These are phyloP conservation scores for Megaptera novaeangliae DNA, from an alignment of 2,113 vertebrate genomes.

Conservation along the genomic window DNA sequence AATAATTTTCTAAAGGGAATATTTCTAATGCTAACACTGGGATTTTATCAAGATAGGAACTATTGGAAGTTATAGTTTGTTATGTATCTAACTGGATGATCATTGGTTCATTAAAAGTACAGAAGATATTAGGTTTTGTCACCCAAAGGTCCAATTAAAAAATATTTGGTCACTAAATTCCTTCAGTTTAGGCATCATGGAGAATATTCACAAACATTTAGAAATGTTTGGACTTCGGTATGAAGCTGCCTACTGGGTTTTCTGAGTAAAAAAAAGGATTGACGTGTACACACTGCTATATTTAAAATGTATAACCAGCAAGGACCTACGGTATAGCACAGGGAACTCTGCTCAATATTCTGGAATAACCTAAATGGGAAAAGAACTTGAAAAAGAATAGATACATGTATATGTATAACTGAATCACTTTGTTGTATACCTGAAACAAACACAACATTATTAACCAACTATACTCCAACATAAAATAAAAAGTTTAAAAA, in stretches of 20 bases:
- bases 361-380: neutral
- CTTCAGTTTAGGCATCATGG: neutral
- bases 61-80: neutral
- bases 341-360: neutral
- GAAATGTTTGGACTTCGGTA: neutral
- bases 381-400: neutral
- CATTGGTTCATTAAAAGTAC: neutral
- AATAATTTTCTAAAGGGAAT: neutral
- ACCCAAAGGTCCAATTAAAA: neutral
- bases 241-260: neutral
- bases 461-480: neutral
- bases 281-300: neutral
- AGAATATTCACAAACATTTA: conserved; percentile 7
- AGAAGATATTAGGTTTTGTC: neutral
- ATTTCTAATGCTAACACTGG: neutral
- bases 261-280: neutral
- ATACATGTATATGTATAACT: neutral
- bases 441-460: neutral
- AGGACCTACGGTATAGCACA: neutral
- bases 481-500: neutral
- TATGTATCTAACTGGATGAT: neutral
- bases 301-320: neutral
- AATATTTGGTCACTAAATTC: neutral
- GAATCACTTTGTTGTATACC: neutral
- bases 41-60: neutral